Base-by-base conservation (phyloP, 2,888 invertebrate genomes). In the Podotricha telesiphe region DNA sequence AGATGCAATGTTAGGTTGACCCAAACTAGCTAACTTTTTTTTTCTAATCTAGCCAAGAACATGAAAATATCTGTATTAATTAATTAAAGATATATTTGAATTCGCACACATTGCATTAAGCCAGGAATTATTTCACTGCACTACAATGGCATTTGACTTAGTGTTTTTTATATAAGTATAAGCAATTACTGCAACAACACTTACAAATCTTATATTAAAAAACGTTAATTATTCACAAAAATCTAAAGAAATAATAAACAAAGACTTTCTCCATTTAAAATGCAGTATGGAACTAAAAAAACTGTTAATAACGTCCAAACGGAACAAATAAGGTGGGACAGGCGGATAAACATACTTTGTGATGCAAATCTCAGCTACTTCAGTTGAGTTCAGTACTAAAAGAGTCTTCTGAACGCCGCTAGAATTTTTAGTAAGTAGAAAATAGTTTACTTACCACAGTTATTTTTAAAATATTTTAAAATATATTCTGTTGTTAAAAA, bases 341-440 rank as follows among this genome's bases (percentile, higher is more conserved):
- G 68, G 72, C 34, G 63, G 70, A 70, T 70, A 74, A 70, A 74
- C 71, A 71, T 69, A 67, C 71, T 81, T 79, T 80, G 77, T 78
- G 77, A 78, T 77, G 79, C 77, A 76, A 72, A 76, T 73, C 73
- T 74, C 42, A 70, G 63, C 67, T 69, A 71, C 73, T 73, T 62
- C 56, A 68, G 69, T 47, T 65, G 55, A 72, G 61, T 72, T 72
- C 71, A 72, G 68, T 61, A 68, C 67, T 58, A 62, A 50, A 66
- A 65, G 73, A 65, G 28, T 28, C 71, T 67, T 65, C 56, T 62
- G 55, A 66, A 45, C 56, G 73, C 71, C 72, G 71, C 68, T 47
- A 61, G 71, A 73, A 70, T 72, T 70, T 73, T 70, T 72, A 70
- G 61, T 50, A 58, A 56, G 50, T 50, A 19, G 40, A 58, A 68